Evolutionary conservation across 2,888 invertebrate genomes (phyloP).

Genomic region (Cremastinae sp.): DNA sequence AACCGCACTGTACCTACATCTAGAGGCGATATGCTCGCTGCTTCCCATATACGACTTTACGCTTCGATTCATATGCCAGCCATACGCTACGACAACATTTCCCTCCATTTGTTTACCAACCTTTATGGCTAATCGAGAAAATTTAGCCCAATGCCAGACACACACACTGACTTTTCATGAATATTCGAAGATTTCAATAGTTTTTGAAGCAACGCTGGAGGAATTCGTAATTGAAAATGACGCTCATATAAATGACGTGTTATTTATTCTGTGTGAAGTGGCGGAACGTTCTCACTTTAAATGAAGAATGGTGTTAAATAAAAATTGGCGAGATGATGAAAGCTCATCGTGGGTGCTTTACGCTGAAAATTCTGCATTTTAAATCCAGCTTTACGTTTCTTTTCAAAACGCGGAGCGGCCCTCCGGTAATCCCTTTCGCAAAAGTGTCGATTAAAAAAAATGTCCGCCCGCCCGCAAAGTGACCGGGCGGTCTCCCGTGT

Average conservation of each 20-base stretch:
- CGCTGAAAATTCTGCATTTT: too few relatives aligned
- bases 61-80: constrained; percentile 49
- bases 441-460: constrained; percentile 2
- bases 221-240: neutral
- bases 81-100: constrained; percentile 9
- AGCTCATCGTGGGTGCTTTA: neutral
- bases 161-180: too few relatives aligned
- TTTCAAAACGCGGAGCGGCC: too few relatives aligned
- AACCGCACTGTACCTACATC: neutral
- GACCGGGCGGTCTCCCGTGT: constrained; percentile 11
- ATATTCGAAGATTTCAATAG: constrained; percentile 6
- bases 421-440: neutral
- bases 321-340: neutral
- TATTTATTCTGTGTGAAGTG: neutral
- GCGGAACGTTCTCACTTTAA: neutral
- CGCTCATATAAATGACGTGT: neutral
- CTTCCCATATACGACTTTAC: constrained; percentile 48
- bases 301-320: neutral
- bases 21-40: constrained; percentile 35
- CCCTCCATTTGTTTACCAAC: constrained; percentile 2
- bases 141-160: too few relatives aligned
- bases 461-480: constrained; percentile 22
- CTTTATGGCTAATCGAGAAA: neutral
- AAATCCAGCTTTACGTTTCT: neutral
- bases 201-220: neutral